Evolutionary conservation across 53 echinoderm and acorn worm genomes (phyloP).

Genomic region (Echinarachnius parma): DNA sequence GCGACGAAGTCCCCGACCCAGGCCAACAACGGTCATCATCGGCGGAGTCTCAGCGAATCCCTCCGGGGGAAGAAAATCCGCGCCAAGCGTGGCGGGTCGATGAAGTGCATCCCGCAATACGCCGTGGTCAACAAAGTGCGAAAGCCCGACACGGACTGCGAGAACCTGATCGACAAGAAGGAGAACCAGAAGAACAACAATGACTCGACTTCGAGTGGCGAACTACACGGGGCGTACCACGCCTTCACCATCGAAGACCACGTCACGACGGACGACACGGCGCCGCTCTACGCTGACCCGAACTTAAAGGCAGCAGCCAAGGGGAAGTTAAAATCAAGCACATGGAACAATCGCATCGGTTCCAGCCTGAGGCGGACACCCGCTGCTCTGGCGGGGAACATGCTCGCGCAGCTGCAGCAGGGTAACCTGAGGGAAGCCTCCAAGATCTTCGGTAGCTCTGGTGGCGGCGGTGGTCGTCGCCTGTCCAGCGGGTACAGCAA

Average conservation of each 20-base stretch:
- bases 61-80: constrained; percentile 5
- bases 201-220: neutral
- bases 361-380: neutral
- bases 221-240: constrained; percentile 40
- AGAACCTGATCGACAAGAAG: neutral
- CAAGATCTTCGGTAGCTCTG: constrained; percentile 27
- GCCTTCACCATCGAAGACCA: constrained; percentile 33
- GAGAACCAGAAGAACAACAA: constrained; percentile 14
- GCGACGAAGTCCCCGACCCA: neutral
- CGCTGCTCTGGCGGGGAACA: neutral
- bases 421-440: constrained; percentile 24
- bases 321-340: constrained; percentile 15
- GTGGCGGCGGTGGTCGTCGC: constrained; percentile 3
- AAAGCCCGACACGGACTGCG: constrained; percentile 18
- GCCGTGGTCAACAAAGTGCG: constrained; percentile 38
- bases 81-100: constrained; percentile 23
- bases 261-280: neutral
- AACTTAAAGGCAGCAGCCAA: neutral
- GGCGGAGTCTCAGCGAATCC: constrained; percentile 23
- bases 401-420: constrained; percentile 32
- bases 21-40: neutral
- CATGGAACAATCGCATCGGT: constrained; percentile 9
- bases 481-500: constrained; percentile 1
- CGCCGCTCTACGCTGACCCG: constrained; percentile 36
- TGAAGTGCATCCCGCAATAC: constrained; percentile 30